phyloP scores from a whole-genome alignment of 2,113 vertebrate genomes.

The Leuciscus idus region DNA sequence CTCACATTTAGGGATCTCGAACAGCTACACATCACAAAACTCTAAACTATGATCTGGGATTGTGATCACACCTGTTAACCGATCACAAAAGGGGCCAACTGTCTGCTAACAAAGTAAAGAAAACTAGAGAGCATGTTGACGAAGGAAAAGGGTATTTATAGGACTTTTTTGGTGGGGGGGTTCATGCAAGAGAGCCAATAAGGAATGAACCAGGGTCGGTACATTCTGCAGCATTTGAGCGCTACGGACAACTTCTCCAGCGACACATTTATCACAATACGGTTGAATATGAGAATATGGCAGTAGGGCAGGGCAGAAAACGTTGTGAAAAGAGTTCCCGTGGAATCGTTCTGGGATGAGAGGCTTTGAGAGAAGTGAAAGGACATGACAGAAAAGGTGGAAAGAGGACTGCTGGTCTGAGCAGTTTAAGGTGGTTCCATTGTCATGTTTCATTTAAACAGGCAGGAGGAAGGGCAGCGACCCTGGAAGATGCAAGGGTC shows the following conservation, averaged over 20 bases:
- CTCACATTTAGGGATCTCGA: conserved; percentile 46
- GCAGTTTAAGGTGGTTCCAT: conserved; percentile 42
- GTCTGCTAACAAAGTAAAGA: conserved; percentile 44
- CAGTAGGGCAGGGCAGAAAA: conserved; percentile 32
- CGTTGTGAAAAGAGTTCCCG: conserved; percentile 4
- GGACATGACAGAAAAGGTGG: conserved; percentile 44
- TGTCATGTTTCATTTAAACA: conserved; percentile 48
- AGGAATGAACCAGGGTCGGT: neutral
- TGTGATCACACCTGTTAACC: conserved; percentile 5
- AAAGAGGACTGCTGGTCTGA: neutral
- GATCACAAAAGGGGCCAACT: neutral
- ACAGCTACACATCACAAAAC: conserved; percentile 24
- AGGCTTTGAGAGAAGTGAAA: neutral
- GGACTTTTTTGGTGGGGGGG: conserved; percentile 48
- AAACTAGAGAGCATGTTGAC: neutral
- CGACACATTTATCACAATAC: conserved; percentile 59
- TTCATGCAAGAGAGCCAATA: conserved; percentile 67
- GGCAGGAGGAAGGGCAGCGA: conserved; percentile 48
- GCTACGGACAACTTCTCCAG: conserved; percentile 63
- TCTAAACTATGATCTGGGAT: conserved; percentile 32
- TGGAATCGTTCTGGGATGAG: conserved; percentile 63
- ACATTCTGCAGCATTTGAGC: conserved; percentile 1
- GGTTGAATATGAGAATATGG: conserved; percentile 46
- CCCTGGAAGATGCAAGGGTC: neutral
- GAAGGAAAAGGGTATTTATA: conserved; percentile 44